A percentile compares a stretch with the other conserved stretches of the same genome.
These are phyloP conservation scores for Opisthocomus hoazin DNA, from an alignment of 2,113 vertebrate species.

Conservation along the genomic window DNA sequence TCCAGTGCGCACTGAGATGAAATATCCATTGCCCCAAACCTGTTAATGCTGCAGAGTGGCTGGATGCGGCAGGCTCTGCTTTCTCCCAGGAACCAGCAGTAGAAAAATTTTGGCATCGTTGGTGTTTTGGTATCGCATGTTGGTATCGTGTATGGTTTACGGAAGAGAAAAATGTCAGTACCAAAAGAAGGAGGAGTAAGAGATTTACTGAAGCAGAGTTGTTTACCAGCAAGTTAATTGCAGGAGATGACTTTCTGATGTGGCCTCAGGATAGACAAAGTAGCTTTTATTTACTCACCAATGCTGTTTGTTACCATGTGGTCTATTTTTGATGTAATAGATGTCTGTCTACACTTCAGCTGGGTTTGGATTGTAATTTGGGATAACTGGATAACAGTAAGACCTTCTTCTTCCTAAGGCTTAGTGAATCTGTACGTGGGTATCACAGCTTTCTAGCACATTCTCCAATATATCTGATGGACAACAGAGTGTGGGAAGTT, in stretches of 20 bases:
- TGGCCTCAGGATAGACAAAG: neutral
- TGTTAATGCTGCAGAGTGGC: neutral
- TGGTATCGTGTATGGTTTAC: neutral
- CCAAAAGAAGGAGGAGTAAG: neutral
- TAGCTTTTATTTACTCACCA: neutral
- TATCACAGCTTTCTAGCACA: neutral
- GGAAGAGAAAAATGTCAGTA: neutral
- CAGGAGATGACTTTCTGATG: neutral
- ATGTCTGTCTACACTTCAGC: neutral
- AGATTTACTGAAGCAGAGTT: neutral
- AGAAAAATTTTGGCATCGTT: neutral
- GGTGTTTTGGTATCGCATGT: neutral
- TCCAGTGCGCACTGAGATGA: neutral
- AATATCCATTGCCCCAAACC: neutral
- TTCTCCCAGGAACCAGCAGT: neutral
- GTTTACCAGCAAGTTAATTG: neutral
- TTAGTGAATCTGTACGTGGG: neutral
- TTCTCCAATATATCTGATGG: neutral
- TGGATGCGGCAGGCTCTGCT: neutral
- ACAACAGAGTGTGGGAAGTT: neutral
- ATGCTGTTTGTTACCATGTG: neutral
- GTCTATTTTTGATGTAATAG: neutral
- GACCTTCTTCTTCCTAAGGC: neutral
- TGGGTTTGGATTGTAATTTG: neutral
- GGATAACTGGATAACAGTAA: neutral